Conservation (phyloP, 2,888 invertebrate genomes). For the Lumbricus terrestris region DNA sequence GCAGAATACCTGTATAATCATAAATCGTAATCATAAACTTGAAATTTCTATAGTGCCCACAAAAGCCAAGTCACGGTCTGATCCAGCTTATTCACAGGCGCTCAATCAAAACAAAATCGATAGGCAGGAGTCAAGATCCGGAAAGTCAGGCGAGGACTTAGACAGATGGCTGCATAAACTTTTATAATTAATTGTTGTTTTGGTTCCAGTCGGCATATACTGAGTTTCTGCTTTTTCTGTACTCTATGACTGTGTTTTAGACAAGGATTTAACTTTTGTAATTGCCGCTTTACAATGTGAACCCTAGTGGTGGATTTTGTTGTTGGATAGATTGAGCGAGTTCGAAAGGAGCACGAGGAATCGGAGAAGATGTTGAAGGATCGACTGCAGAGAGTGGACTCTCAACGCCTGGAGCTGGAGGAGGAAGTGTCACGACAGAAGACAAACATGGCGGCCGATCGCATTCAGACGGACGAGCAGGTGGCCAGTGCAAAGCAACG, state of each 20-base stretch:
- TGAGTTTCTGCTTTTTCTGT: too few relatives aligned
- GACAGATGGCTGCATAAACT: too few relatives aligned
- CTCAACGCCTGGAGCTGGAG: conserved; percentile 51
- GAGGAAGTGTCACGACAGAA: conserved; percentile 54
- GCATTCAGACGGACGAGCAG: conserved; percentile 52
- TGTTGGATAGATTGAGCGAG: conserved; percentile 45
- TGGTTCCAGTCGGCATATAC: not conserved
- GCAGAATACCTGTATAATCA: too few relatives aligned
- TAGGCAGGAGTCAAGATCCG: too few relatives aligned
- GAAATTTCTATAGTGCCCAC: too few relatives aligned
- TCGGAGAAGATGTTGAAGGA: conserved; percentile 52
- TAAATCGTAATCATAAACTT: too few relatives aligned
- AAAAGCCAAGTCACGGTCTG: too few relatives aligned
- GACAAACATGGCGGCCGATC: conserved; percentile 47
- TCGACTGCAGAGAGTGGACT: conserved; percentile 51
- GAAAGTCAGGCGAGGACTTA: too few relatives aligned
- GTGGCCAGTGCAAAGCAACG: conserved; percentile 50
- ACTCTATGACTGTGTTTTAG: not conserved
- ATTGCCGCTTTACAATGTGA: too few relatives aligned
- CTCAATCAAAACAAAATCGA: too few relatives aligned
- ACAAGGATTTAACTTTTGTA: not conserved
- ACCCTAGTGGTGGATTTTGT: not conserved
- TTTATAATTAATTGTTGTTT: not conserved
- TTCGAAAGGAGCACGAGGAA: conserved; percentile 50
- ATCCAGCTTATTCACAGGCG: too few relatives aligned